Base-by-base conservation (phyloP, 1,140 invertebrate genomes). In the Arctopsyche grandis region DNA sequence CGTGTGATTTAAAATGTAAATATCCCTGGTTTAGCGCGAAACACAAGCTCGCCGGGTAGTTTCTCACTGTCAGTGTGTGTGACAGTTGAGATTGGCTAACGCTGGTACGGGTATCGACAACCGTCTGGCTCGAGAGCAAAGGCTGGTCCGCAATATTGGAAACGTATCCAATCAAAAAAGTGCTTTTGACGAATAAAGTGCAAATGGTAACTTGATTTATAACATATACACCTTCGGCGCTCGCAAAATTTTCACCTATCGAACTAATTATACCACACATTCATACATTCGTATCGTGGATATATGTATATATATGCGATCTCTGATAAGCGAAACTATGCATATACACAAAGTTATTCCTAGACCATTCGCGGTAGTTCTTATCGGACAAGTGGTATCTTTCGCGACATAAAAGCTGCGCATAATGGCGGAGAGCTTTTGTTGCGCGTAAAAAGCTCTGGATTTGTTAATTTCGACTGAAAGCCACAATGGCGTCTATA, bases 61-160 rank as follows among this genome's bases (percentile, higher is more conserved):
- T 76, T 76, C 74, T 76, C 74, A 76, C 74, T 76, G 74, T 76
- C 74, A 76, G 44, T 76, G 74, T 63, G 74, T 22, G 48, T 76
- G 74, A 76, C 74, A 76, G 74, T 63, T 63, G 52, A 76, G 52
- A 76, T 76, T 76, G 74, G 74, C 22, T 76, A 14, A 7, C 29
- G 29, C 29, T 38, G 7, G 29, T 3, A 29, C 52, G 29, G 74
- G 74, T 58, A 58, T 76, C 74, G 74, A 38, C 24, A 76, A 76
- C 74, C 24, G 63, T 76, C 16, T 76, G 58, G 56, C 74, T 9
- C 22, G 29, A 16, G 7, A n/a, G 12, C 69, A 44, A 71, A 70
- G 12, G 26, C 19, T 43, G 70, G 9, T 12, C n/a, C 71, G 56
- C 56, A 5, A 66, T 26, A 66, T 66, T 66, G 63, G 63, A 66